Evolutionary conservation across 2,888 invertebrate genomes (phyloP), one percentile per base, ranked within the genome.

Genomic region (Linnaemya tessellans): DNA sequence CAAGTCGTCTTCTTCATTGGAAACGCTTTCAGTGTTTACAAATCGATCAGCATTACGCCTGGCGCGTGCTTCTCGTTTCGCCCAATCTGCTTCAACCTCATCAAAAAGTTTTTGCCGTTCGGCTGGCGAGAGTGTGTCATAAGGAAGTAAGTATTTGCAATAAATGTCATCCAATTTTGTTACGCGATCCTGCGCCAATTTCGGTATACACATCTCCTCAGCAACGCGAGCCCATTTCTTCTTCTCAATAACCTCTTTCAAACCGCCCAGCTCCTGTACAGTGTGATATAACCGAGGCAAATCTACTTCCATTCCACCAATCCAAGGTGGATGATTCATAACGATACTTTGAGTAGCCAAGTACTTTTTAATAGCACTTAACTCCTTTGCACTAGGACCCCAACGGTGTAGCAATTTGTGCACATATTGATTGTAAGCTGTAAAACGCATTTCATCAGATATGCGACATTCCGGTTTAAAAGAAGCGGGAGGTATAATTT

Each of bases 281-380:
- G 96, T 95, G 89, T 96, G 96, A 91, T 97, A 97, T 8, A 98
- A 93, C 67, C 96, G 95, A 0, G 97, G 96, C 3, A 98, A 93
- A 91, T 98, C 97, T 0, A 98, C 94, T 93, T 98, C 98, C 93
- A 98, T 95, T 7, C 98, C 97, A 38, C 98, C 97, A 88, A 98
- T 95, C 95, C 96, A 94, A 0, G 98, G 98, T 1, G 96, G 95
- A 89, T 96, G 95, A 41, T 94, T 95, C 88, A 97, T 94, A 1
- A 94, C 94, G 4, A 97, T 96, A 87, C 95, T 96, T 89, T 97
- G 96, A 0, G 96, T 95, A 0, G 95, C 94, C 82, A 97, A 93
- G 91, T 97, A 96, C 88, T 96, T 96, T 88, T 95, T 96, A 67
- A 98, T 98, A 9, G 97, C 97, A 91, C 96, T 95, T 90, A 97